Conservation (phyloP, 92 coral and sea anemone species). For the Diadumene lineata region DNA sequence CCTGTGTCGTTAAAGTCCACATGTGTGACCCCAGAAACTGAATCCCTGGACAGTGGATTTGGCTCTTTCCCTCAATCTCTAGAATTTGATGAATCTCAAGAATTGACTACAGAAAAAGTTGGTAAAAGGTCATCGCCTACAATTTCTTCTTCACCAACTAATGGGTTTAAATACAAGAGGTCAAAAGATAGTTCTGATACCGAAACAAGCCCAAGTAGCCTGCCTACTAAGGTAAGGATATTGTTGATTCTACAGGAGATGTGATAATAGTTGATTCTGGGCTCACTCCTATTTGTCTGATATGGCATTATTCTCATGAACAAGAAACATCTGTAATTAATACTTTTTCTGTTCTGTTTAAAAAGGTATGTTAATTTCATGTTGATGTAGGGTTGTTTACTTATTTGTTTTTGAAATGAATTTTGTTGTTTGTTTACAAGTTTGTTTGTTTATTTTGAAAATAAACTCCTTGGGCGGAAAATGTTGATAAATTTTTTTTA, state of each 20-base stretch:
- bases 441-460: no score
- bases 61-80: slow-evolving; percentile 75
- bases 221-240: slow-evolving; percentile 28
- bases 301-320: no score
- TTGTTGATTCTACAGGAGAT: background rate
- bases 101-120: slow-evolving; percentile 60
- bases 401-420: no score
- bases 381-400: no score
- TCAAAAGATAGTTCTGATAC: slow-evolving; percentile 68
- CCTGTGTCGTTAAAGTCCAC: slow-evolving; percentile 24
- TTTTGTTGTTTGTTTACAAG: no score
- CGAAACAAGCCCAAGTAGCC: slow-evolving; percentile 17
- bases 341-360: no score
- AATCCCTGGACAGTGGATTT: slow-evolving; percentile 80
- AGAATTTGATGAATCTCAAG: slow-evolving; percentile 69
- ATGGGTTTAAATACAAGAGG: slow-evolving; percentile 70
- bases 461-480: no score
- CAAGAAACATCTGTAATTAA: no score
- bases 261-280: slow-evolving; percentile 7
- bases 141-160: slow-evolving; percentile 78
- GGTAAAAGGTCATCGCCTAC: slow-evolving; percentile 94
- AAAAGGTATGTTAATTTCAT: no score
- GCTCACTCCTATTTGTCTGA: no score
- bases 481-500: no score
- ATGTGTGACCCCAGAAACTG: slow-evolving; percentile 41